A percentile compares a stretch with the other conserved stretches of the same genome.
phyloP scores from a whole-genome alignment of 2,113 vertebrate species.

The Struthidea cinerea region DNA sequence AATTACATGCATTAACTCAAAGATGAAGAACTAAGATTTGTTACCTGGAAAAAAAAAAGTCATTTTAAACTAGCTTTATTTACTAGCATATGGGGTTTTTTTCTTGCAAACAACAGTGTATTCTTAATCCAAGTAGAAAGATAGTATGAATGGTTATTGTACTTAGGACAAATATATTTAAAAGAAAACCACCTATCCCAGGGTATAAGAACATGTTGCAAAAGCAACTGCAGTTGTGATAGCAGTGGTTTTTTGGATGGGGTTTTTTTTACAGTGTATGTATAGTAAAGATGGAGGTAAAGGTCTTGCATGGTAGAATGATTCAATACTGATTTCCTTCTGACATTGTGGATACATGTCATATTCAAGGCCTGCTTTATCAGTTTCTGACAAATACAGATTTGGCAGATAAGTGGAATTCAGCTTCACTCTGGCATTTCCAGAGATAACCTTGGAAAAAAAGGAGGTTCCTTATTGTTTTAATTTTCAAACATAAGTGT shows the following conservation, averaged over 20 bases:
- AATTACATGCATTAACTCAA: neutral
- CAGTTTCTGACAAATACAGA: neutral
- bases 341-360: accelerated
- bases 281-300: neutral
- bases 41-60: neutral
- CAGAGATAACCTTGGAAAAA: neutral
- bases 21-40: neutral
- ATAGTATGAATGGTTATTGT: neutral
- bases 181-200: neutral
- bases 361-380: neutral
- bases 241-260: neutral
- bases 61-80: neutral
- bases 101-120: neutral
- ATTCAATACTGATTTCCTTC: neutral
- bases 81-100: neutral
- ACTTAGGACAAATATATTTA: neutral
- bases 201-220: neutral
- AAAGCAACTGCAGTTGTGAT: neutral
- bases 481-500: neutral
- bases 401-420: neutral
- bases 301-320: neutral
- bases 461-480: neutral
- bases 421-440: neutral
- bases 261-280: neutral
- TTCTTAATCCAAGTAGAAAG: neutral